Evolutionary conservation across 2,888 invertebrate species (phyloP).

Genomic region (Ectobius pallidus): DNA sequence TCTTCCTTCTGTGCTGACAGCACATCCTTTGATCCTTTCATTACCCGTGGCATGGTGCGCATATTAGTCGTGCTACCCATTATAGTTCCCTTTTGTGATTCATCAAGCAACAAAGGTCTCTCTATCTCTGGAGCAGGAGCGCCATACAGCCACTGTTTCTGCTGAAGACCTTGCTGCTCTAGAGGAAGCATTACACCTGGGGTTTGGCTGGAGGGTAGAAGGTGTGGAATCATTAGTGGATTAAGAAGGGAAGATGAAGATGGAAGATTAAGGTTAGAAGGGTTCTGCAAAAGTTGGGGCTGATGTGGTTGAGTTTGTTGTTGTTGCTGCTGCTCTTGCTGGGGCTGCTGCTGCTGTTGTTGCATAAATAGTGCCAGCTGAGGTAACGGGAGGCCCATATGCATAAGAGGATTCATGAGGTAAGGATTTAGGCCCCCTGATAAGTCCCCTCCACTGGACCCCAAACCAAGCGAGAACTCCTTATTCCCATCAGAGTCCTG

Average conservation of each 20-base stretch:
- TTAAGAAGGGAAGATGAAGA: constrained; percentile 32
- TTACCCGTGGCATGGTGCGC: constrained; percentile 21
- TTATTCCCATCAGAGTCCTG: constrained; percentile 9
- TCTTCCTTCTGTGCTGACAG: constrained; percentile 26
- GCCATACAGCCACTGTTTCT: constrained; percentile 10
- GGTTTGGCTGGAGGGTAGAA: constrained; percentile 3
- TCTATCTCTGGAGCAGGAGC: background rate
- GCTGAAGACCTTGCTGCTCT: background rate
- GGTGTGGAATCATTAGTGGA: constrained; percentile 31
- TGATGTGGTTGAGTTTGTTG: constrained; percentile 25
- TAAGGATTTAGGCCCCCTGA: constrained; percentile 1
- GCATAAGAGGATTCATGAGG: constrained; percentile 37
- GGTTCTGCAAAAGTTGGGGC: background rate
- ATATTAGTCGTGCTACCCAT: constrained; percentile 27
- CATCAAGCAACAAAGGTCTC: constrained; percentile 20
- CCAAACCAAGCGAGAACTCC: background rate
- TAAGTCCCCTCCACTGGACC: background rate
- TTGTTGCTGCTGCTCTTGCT: constrained; percentile 36
- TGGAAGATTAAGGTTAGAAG: constrained; percentile 1
- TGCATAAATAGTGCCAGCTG: constrained; percentile 39
- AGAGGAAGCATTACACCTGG: constrained; percentile 21
- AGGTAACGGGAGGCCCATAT: constrained; percentile 39
- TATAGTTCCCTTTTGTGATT: constrained; percentile 31
- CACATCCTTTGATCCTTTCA: constrained; percentile 19
- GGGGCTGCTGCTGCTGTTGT: constrained; percentile 38